These are phyloP conservation scores for Chelon auratus DNA, from an alignment of 2,797 vertebrate species.

Conservation along the genomic window DNA sequence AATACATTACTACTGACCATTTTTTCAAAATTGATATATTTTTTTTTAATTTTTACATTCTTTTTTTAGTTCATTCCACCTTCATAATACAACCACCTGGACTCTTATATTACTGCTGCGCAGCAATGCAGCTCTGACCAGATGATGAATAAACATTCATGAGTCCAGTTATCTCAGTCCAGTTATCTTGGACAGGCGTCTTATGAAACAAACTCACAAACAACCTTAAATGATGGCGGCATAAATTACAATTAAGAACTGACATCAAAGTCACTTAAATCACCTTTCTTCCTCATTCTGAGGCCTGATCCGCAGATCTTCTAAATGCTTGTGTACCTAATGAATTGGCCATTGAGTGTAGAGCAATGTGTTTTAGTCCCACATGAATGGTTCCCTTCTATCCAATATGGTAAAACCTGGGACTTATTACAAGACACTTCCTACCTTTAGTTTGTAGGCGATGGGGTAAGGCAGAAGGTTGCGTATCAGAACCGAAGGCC, in stretches of 20 bases:
- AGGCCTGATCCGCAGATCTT: too few relatives aligned
- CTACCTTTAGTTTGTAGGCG: constrained; percentile 89
- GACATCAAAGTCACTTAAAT: too few relatives aligned
- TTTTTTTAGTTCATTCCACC: neutral
- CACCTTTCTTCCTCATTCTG: too few relatives aligned
- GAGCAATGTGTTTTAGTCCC: neutral
- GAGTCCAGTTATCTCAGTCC: too few relatives aligned
- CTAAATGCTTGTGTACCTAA: too few relatives aligned
- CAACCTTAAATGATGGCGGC: neutral
- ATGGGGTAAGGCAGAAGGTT: constrained; percentile 95
- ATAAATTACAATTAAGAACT: neutral
- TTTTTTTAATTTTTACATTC: too few relatives aligned
- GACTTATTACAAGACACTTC: neutral
- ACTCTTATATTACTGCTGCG: neutral
- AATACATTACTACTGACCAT: neutral
- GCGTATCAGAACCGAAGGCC: constrained; percentile 92
- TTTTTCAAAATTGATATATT: neutral
- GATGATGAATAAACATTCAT: neutral
- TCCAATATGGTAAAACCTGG: neutral
- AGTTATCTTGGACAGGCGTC: too few relatives aligned
- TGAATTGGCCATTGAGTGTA: neutral
- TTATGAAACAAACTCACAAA: too few relatives aligned
- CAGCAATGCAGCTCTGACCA: neutral
- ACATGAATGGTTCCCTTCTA: neutral
- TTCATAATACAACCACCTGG: neutral